Conservation (phyloP, 2,797 vertebrate genomes). For the Fundulus diaphanus region DNA sequence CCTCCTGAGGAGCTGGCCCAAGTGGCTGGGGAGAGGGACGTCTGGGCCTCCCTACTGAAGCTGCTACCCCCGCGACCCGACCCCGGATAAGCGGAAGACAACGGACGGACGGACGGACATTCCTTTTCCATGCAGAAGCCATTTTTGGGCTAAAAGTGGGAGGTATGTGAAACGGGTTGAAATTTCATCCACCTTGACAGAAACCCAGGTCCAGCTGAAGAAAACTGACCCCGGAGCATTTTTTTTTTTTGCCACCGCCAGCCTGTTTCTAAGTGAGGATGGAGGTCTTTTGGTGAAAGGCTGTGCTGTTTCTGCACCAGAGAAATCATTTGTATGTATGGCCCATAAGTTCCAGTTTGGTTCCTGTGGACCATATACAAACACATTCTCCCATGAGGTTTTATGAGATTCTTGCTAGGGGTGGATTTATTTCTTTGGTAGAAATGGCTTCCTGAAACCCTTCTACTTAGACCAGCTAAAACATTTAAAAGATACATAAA, state of each 20-base stretch:
- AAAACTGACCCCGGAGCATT: too few relatives aligned
- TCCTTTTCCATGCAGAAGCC: not conserved
- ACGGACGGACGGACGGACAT: too few relatives aligned
- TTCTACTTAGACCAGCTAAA: not conserved
- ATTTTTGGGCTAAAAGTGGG: not conserved
- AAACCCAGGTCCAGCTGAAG: not conserved
- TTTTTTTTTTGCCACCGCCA: too few relatives aligned
- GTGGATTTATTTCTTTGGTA: not conserved
- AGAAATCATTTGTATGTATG: not conserved
- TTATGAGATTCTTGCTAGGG: not conserved
- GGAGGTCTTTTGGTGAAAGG: too few relatives aligned
- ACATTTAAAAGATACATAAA: not conserved
- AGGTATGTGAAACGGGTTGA: not conserved
- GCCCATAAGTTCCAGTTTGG: not conserved
- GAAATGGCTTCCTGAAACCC: not conserved
- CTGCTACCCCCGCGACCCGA: too few relatives aligned
- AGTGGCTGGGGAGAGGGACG: too few relatives aligned
- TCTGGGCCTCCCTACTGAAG: too few relatives aligned
- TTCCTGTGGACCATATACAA: not conserved
- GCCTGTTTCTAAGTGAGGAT: too few relatives aligned
- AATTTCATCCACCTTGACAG: not conserved
- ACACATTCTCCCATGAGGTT: not conserved
- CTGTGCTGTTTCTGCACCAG: too few relatives aligned
- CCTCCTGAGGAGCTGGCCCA: too few relatives aligned
- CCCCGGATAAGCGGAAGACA: too few relatives aligned